Percentiles rank a stretch among this genome's conserved stretches.
Evolutionary conservation across 2,888 invertebrate genomes (phyloP).

Genomic region (Stenolophus ochropezus): DNA sequence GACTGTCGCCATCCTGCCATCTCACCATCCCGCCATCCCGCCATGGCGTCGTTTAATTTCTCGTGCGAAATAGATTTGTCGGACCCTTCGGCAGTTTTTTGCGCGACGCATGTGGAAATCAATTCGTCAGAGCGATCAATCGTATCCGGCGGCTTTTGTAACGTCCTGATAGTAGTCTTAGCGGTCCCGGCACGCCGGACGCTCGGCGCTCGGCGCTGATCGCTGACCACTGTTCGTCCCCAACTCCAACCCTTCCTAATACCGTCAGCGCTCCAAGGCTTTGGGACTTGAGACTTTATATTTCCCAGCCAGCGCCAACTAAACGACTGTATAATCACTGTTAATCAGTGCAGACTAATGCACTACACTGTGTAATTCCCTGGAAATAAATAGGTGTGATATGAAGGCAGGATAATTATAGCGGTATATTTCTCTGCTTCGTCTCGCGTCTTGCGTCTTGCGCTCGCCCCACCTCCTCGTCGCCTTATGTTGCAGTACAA

Average conservation of each 20-base stretch:
- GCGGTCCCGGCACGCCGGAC: constrained; percentile 2
- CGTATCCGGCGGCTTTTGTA: constrained; percentile 50
- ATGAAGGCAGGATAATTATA: constrained; percentile 15
- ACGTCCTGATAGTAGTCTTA: constrained; percentile 49
- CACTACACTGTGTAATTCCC: background rate
- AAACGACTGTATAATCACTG: constrained; percentile 29
- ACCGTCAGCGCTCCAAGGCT: background rate
- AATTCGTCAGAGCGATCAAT: constrained; percentile 53
- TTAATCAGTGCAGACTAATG: constrained; percentile 1
- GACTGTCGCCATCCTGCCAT: background rate
- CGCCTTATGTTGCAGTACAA: constrained; percentile 46
- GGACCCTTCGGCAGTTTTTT: constrained; percentile 51
- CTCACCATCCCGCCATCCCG: constrained; percentile 19
- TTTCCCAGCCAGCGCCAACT: background rate
- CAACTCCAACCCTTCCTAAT: background rate
- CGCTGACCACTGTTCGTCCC: background rate
- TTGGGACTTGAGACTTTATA: background rate
- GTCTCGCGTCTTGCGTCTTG: background rate
- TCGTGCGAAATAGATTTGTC: constrained; percentile 58
- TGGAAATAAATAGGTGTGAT: constrained; percentile 21
- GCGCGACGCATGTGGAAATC: constrained; percentile 54
- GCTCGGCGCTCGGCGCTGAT: background rate
- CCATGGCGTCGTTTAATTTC: constrained; percentile 50
- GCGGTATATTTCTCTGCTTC: background rate
- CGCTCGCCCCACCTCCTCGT: constrained; percentile 5